Evolutionary conservation across 2,113 vertebrate species (phyloP).

Genomic region (Tachuris rubrigastra): DNA sequence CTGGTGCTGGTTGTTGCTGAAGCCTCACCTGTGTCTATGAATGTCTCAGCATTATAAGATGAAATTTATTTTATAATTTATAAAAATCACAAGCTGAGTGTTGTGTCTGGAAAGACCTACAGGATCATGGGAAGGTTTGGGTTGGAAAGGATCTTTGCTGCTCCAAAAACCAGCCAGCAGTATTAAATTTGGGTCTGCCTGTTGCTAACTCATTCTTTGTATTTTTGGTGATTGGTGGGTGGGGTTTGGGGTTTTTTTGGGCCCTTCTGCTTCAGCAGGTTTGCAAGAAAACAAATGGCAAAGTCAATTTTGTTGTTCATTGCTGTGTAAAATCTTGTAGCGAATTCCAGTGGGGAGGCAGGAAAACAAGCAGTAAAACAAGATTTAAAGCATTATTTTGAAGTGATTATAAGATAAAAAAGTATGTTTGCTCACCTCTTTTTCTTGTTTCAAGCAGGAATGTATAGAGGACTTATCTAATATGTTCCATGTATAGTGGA

Average conservation of each 20-base stretch:
- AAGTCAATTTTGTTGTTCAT: neutral
- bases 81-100: neutral
- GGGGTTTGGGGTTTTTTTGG: neutral
- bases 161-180: neutral
- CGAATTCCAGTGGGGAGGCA: neutral
- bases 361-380: neutral
- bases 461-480: neutral
- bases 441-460: neutral
- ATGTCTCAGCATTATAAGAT: neutral
- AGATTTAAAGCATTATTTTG: neutral
- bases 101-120: neutral
- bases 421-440: neutral
- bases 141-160: neutral
- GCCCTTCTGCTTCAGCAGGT: neutral
- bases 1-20: neutral
- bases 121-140: neutral
- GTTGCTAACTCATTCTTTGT: neutral
- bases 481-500: neutral
- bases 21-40: neutral
- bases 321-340: neutral
- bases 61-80: neutral
- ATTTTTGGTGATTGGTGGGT: neutral
- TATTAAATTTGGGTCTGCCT: neutral
- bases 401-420: neutral
- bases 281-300: neutral